Percentiles rank a stretch among this genome's conserved stretches.
phyloP scores from a whole-genome alignment of 1,140 invertebrate genomes.

The Drosophila willistoni region DNA sequence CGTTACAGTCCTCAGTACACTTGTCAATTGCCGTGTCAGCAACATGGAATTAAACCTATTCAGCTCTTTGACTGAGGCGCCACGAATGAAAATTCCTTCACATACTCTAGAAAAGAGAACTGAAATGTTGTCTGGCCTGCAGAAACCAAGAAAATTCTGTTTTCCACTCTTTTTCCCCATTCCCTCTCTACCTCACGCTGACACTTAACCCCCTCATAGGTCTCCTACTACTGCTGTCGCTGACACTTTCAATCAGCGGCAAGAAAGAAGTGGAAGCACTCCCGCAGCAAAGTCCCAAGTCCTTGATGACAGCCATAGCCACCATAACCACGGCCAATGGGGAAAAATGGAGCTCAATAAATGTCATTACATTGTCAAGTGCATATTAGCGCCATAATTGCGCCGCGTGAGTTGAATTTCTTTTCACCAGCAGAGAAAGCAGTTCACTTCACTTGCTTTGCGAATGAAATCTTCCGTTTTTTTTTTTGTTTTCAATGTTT shows the following conservation, averaged over 20 bases:
- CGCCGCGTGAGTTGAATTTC: slow-evolving; percentile 69
- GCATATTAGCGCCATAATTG: slow-evolving; percentile 80
- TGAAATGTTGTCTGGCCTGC: slow-evolving; percentile 58
- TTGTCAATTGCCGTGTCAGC: slow-evolving; percentile 76
- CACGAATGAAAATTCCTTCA: slow-evolving; percentile 57
- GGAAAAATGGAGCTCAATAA: slow-evolving; percentile 61
- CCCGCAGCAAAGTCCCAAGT: background rate
- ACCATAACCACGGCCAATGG: slow-evolving; percentile 35
- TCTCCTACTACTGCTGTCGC: slow-evolving; percentile 5
- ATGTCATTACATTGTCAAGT: slow-evolving; percentile 80
- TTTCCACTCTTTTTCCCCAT: slow-evolving; percentile 15
- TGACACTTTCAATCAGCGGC: slow-evolving; percentile 71
- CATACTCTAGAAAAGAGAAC: slow-evolving; percentile 42
- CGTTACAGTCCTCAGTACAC: slow-evolving; percentile 2
- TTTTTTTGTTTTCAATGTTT: background rate
- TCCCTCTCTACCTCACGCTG: background rate
- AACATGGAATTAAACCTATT: slow-evolving; percentile 69
- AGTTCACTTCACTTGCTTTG: slow-evolving; percentile 1
- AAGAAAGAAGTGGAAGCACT: slow-evolving; percentile 15
- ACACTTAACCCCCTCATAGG: background rate
- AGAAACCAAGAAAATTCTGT: slow-evolving; percentile 42
- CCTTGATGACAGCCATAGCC: slow-evolving; percentile 36
- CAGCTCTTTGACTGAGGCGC: slow-evolving; percentile 41
- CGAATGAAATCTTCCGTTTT: background rate
- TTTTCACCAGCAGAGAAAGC: slow-evolving; percentile 9